Evolutionary conservation across 2,797 vertebrate species (phyloP), one percentile per base, ranked within the genome.

Genomic region (Allobates femoralis): DNA sequence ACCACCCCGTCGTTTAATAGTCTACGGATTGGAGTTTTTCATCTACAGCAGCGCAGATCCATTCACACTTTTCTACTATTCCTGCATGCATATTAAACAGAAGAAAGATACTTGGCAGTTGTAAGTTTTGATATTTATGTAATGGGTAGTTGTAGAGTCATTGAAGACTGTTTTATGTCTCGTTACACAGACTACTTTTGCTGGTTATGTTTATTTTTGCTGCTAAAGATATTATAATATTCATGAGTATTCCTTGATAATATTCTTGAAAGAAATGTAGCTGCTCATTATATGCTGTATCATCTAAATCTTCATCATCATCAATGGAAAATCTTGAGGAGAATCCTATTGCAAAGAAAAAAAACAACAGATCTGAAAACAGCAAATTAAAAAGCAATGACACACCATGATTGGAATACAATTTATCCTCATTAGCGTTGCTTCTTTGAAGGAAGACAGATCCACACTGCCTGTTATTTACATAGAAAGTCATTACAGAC

Each of bases 381-480:
- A 90, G 91, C 75, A 90, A 91, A 92, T 92, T 92, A 92, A 79
- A 87, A 74, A 87, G 93, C 92, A 94, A 94, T 92, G 89, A 91
- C 90, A 91, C 88, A 91, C 92, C 92, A 92, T 94, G 91, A 94
- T 94, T 93, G 91, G 92, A 93, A 92, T 94, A 94, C 93, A 92
- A 93, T 93, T 93, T 93, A 92, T 93, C 92, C 93, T 94, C 93
- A 93, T 94, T 93, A 94, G 92, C 78, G 90, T 89, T 91, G 91
- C 89, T 90, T 92, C 91, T 90, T 90, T 92, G 91, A 92, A 91
- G 93, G 90, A 92, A 92, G 89, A 89, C 91, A 0, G 87, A 90
- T 93, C 91, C 91, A 92, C 51, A 74, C 66, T 91, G 90, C 91
- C 85, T 90, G 85, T 84, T 82, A 87, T 92, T 92, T 92, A 92